phyloP scores from a whole-genome alignment of 1,140 invertebrate species.

The Euwallacea fornicatus region DNA sequence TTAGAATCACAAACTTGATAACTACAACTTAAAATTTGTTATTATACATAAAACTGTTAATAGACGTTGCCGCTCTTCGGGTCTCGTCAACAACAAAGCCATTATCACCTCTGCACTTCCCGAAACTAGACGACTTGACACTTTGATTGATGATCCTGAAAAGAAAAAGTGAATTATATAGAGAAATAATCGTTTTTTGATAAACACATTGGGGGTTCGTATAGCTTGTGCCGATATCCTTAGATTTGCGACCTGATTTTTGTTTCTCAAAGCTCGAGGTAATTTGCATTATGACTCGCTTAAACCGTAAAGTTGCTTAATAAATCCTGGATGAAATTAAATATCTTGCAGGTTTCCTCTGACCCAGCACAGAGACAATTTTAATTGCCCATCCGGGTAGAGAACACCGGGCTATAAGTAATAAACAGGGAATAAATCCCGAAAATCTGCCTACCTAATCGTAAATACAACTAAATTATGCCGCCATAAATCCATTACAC shows the following conservation, averaged over 20 bases:
- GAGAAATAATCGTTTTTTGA: slow-evolving; percentile 29
- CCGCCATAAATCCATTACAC: slow-evolving; percentile 50
- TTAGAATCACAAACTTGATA: too few species aligned
- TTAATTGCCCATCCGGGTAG: slow-evolving; percentile 33
- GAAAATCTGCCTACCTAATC: slow-evolving; percentile 46
- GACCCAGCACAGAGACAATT: slow-evolving; percentile 13
- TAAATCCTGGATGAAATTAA: slow-evolving; percentile 13
- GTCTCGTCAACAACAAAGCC: background rate
- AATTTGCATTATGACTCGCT: background rate
- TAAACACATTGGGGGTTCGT: slow-evolving; percentile 1
- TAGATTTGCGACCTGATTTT: background rate
- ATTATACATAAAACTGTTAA: slow-evolving; percentile 1
- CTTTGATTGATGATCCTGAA: slow-evolving; percentile 31
- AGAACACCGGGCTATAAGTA: slow-evolving; percentile 26
- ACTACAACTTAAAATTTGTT: background rate
- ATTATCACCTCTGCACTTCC: slow-evolving; percentile 25
- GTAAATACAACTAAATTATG: slow-evolving; percentile 50
- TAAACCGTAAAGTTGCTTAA: slow-evolving; percentile 6
- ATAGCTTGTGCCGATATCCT: too few species aligned
- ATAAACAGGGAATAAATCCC: slow-evolving; percentile 38
- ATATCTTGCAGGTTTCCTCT: slow-evolving; percentile 2
- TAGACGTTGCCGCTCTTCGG: too few species aligned
- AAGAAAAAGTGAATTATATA: slow-evolving; percentile 34
- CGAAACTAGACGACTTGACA: slow-evolving; percentile 30
- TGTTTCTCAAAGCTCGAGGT: background rate